Evolutionary conservation across 2,888 invertebrate species (phyloP), one percentile per base, ranked within the genome.

Genomic region (Agrotis puta): DNA sequence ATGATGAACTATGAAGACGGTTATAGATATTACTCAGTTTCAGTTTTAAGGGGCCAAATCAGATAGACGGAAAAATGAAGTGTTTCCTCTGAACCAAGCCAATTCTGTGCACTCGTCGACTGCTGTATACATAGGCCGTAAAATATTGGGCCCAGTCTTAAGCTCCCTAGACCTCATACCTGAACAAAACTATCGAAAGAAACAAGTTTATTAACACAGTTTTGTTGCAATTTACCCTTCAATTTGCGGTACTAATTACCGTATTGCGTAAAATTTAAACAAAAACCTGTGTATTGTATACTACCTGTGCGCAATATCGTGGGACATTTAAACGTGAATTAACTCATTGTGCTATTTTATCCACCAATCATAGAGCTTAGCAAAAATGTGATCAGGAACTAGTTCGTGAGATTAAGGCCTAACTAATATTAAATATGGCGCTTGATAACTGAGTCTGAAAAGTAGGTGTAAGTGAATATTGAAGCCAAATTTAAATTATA

Each of bases 281-380:
- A 85, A 85, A 79, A 83, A 70, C 61, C 33, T 27, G 57, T 72
- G 81, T 70, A 75, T 70, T 71, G 79, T 81, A 70, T 64, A 67
- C 67, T 64, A 67, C 67, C 11, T 62, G 69, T 75, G 66, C 57
- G 83, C 77, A 82, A 86, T 77, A 78, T 85, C 85, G 85, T 85
- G 85, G 57, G 85, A 85, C 54, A 70, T 72, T 75, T 69, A 75
- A 71, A 75, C 77, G 72, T 64, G 73, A 80, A 86, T 86, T 82
- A 77, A 80, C 73, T 74, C 78, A 86, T 86, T 85, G 86, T 86
- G 61, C 71, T 57, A 77, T 86, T 86, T 76, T 84, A 80, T 77
- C 22, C 56, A 70, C 27, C 58, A 76, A 75, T 71, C 70, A 74
- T 64, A 68, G 47, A 66, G 57, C 67, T 73, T 64, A 74, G 43